These are phyloP conservation scores for Chrysoperla carnea DNA, from an alignment of 1,140 invertebrate genomes.

Conservation along the genomic window DNA sequence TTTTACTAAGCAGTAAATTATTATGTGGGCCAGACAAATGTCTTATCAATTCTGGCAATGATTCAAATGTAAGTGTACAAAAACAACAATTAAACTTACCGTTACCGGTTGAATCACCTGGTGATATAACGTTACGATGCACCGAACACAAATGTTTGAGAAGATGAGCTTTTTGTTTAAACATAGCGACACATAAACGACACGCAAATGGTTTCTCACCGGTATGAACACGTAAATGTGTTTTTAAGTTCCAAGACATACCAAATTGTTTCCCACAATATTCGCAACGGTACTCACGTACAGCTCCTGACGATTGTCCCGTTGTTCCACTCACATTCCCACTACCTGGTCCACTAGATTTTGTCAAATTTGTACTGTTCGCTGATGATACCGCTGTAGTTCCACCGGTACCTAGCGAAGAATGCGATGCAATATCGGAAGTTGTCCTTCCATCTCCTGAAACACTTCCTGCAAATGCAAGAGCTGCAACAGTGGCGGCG, in stretches of 20 bases:
- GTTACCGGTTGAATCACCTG: constrained; percentile 41
- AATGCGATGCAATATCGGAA: background rate
- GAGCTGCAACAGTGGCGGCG: constrained; percentile 31
- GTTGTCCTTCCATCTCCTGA: background rate
- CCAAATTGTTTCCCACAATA: constrained; percentile 80
- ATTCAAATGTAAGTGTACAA: constrained; percentile 66
- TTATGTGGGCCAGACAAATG: constrained; percentile 74
- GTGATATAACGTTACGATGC: constrained; percentile 64
- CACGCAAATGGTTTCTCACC: constrained; percentile 78
- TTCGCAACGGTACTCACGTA: constrained; percentile 66
- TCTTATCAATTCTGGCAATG: constrained; percentile 62
- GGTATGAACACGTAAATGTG: constrained; percentile 66
- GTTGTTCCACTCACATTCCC: constrained; percentile 7
- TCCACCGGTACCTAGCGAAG: constrained; percentile 1
- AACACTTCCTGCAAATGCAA: constrained; percentile 8
- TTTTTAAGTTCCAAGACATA: constrained; percentile 79
- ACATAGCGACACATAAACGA: constrained; percentile 71
- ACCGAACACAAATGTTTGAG: constrained; percentile 73
- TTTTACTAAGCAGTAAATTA: constrained; percentile 68
- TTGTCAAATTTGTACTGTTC: constrained; percentile 6
- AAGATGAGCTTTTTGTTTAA: constrained; percentile 73
- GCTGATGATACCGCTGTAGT: background rate
- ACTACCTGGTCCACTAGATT: constrained; percentile 6
- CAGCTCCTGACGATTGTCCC: constrained; percentile 10
- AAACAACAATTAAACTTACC: constrained; percentile 67